Percentiles rank a stretch among this genome's conserved stretches.
These are phyloP conservation scores for Chaetodon auriga DNA, from an alignment of 2,113 vertebrate genomes.

Conservation along the genomic window DNA sequence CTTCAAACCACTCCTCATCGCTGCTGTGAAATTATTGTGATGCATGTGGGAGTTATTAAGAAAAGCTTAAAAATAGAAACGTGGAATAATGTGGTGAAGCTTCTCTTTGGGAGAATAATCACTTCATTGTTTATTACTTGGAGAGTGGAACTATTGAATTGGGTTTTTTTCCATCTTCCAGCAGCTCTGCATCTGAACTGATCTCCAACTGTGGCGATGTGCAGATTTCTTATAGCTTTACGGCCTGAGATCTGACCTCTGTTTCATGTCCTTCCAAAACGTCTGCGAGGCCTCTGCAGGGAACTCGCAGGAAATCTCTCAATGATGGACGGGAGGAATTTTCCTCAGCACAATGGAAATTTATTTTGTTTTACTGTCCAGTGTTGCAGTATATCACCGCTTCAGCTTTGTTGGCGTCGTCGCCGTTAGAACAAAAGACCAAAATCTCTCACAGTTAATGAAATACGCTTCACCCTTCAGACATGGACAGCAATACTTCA, in stretches of 20 bases:
- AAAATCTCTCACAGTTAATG: background rate
- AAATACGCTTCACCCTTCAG: background rate
- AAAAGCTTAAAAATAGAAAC: slow-evolving; percentile 63
- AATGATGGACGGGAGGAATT: slow-evolving; percentile 40
- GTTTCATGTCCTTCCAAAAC: slow-evolving; percentile 72
- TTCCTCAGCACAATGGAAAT: slow-evolving; percentile 50
- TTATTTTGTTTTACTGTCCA: slow-evolving; percentile 18
- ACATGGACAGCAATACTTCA: slow-evolving; percentile 1
- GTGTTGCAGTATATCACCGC: background rate
- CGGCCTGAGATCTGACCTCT: slow-evolving; percentile 51
- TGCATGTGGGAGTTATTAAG: slow-evolving; percentile 68
- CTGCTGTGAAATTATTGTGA: slow-evolving; percentile 55
- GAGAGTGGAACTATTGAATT: slow-evolving; percentile 55
- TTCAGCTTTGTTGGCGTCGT: slow-evolving; percentile 2
- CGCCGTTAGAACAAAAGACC: background rate
- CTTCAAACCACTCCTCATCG: slow-evolving; percentile 17
- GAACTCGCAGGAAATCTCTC: slow-evolving; percentile 61
- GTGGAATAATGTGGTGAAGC: slow-evolving; percentile 52
- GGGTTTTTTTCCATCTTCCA: slow-evolving; percentile 43
- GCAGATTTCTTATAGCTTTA: slow-evolving; percentile 64
- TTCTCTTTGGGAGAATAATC: slow-evolving; percentile 53
- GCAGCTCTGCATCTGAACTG: slow-evolving; percentile 49
- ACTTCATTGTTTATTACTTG: slow-evolving; percentile 65
- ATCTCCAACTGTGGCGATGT: slow-evolving; percentile 67
- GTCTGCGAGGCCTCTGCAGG: slow-evolving; percentile 42